phyloP scores from a whole-genome alignment of 2,888 invertebrate species.

The Erannis defoliaria region DNA sequence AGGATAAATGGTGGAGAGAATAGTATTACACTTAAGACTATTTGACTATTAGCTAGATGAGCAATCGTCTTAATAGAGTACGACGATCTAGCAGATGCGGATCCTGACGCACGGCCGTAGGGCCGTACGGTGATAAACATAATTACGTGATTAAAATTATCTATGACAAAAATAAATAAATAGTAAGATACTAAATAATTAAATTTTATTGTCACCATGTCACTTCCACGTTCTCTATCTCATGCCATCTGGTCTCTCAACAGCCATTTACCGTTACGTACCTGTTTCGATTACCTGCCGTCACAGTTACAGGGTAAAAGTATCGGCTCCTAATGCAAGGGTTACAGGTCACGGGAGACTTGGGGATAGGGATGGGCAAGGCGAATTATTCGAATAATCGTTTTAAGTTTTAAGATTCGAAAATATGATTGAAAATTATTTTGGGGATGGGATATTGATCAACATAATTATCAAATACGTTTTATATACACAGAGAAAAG shows the following conservation, averaged over 20 bases:
- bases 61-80: too few relatives aligned
- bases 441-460: too few relatives aligned
- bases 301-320: conserved; percentile 72
- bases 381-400: conserved; percentile 40
- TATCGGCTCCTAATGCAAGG: conserved; percentile 72
- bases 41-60: too few relatives aligned
- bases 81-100: too few relatives aligned
- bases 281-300: conserved; percentile 76
- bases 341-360: conserved; percentile 62
- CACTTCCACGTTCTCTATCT: conserved; percentile 25
- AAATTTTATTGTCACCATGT: too few relatives aligned
- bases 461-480: too few relatives aligned
- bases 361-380: conserved; percentile 21
- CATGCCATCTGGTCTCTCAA: conserved; percentile 55
- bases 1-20: too few relatives aligned
- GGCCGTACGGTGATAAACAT: not conserved
- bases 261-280: conserved; percentile 65
- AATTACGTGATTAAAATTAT: too few relatives aligned
- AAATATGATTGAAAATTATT: not conserved
- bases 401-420: not conserved
- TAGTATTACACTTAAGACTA: too few relatives aligned
- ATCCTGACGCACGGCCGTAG: too few relatives aligned
- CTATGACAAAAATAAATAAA: not conserved
- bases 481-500: too few relatives aligned
- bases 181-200: not conserved